Evolutionary conservation across 2,113 vertebrate species (phyloP).

Genomic region (Pantherophis guttatus): DNA sequence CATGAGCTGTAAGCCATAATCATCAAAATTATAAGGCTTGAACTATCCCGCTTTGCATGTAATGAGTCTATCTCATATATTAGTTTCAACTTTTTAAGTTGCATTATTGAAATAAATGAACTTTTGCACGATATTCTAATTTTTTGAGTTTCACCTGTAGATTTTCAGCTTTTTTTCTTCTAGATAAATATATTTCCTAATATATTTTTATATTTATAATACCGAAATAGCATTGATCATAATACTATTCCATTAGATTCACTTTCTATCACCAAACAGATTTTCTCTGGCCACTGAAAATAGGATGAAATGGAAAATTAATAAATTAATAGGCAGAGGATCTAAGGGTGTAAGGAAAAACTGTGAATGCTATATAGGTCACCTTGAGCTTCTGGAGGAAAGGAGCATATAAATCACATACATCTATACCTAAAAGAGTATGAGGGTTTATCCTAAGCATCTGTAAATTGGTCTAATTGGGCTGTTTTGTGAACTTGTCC

Average conservation of each 20-base stretch:
- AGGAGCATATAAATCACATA: not conserved
- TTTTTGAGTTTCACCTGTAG: no score
- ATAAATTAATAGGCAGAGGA: not conserved
- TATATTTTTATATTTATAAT: not conserved
- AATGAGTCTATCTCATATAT: no score
- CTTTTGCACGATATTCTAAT: no score
- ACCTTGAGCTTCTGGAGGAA: not conserved
- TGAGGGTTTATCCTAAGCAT: not conserved
- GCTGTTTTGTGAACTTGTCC: not conserved
- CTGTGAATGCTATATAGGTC: not conserved
- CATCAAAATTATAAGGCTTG: no score
- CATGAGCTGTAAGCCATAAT: no score
- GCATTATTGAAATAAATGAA: no score
- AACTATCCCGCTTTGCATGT: no score
- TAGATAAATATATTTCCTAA: not conserved
- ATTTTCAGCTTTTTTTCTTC: not conserved
- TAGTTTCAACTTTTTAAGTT: no score
- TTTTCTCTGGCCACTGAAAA: not conserved
- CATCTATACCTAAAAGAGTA: not conserved
- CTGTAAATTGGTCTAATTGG: not conserved
- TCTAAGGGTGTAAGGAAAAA: not conserved
- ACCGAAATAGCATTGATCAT: not conserved
- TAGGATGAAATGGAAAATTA: not conserved
- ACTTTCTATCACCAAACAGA: not conserved
- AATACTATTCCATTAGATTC: not conserved